Base-by-base conservation (phyloP, 1,140 invertebrate genomes). In the Drosophila asahinai region DNA sequence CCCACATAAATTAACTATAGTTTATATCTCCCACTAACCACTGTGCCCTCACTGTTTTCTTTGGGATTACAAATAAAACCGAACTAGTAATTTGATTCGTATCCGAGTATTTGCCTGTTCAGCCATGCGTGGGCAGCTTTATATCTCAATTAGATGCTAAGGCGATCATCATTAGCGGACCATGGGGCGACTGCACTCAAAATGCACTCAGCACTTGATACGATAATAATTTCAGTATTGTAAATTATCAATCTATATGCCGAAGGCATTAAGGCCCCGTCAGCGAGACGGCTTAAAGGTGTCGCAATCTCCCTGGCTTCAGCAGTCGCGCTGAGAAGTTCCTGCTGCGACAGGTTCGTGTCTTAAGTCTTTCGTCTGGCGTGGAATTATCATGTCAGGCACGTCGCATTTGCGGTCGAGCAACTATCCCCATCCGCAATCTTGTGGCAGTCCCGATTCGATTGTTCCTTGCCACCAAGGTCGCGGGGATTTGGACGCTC, bases 231-330 rank as follows among this genome's bases (percentile, higher is more conserved):
- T 55, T 75, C 55, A 52, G 27, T 60, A 52, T 40, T 19, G 30
- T 70, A 78, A 87, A 78, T 78, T 89, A 81, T 89, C 84, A 87
- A 87, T 87, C 80, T 89, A 87, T 87, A 87, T 87, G 84, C 84
- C 67, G 73, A 81, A 45, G 70, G 79, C 70, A 81, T 82, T 86
- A 82, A 65, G 45, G 15, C 27, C 12, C 43, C 45, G 38, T 59
- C 70, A 51, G 51, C n/a, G 5, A 42, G 27, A 36, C 45, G 58
- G 75, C 80, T 86, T 86, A 82, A 65, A 86, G 84, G 66, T 86
- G 70, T 57, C 70, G 83, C 86, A 83, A 77, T 60, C 62, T 66
- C 33, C 5, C 33, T 2, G 62, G 30, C 43, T 33, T 48, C 17
- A 43, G 45, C 40, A 27, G 60, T 33, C 54, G 52, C 30, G 40